phyloP scores from a whole-genome alignment of 2,888 invertebrate species.

The Hedya salicella region DNA sequence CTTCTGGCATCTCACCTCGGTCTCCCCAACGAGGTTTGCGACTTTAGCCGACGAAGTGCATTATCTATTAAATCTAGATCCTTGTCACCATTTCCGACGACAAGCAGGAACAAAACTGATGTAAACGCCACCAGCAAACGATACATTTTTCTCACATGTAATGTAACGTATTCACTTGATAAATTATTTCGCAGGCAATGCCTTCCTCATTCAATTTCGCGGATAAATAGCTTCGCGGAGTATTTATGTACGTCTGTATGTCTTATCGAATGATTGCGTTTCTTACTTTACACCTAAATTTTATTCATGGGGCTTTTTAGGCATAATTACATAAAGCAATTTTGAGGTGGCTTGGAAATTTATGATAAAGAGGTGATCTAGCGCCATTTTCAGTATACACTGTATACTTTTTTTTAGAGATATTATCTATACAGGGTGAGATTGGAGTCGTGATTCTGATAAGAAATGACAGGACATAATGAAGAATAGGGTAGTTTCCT shows the following conservation, averaged over 20 bases:
- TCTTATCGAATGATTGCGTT: constrained; percentile 22
- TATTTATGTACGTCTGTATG: constrained; percentile 53
- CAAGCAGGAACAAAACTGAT: constrained; percentile 48
- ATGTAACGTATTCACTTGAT: constrained; percentile 65
- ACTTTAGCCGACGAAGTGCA: no score
- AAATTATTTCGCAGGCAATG: constrained; percentile 60
- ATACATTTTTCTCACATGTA: constrained; percentile 59
- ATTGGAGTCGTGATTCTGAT: no score
- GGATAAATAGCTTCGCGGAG: constrained; percentile 61
- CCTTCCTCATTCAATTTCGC: constrained; percentile 62
- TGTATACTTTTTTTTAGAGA: no score
- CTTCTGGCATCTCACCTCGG: no score
- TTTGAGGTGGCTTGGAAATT: not conserved
- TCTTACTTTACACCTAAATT: constrained; percentile 13
- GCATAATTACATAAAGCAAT: not conserved
- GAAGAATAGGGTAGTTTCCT: no score
- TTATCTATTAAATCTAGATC: not conserved
- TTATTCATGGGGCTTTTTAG: not conserved
- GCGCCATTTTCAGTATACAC: no score
- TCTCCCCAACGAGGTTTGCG: no score
- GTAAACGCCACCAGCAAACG: constrained; percentile 51
- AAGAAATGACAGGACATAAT: no score
- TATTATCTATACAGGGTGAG: no score
- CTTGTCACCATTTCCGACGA: constrained; percentile 8
- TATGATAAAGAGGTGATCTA: no score